Evolutionary conservation across 2,888 invertebrate genomes (phyloP).

Genomic region (Drosophila subsilvestris): DNA sequence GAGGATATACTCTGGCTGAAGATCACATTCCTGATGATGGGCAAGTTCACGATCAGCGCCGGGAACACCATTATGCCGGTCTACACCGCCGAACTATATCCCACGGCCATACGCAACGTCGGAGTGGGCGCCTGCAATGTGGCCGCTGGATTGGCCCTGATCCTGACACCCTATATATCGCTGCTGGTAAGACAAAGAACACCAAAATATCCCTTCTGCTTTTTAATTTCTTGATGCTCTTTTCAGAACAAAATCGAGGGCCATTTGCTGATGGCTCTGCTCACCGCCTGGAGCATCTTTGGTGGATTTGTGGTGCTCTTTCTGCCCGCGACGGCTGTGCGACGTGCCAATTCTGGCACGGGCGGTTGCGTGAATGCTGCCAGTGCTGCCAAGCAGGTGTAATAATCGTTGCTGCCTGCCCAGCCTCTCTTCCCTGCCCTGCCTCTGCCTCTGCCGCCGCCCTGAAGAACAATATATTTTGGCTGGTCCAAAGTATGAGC

Average conservation of each 20-base stretch:
- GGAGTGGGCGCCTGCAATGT: conserved; percentile 91
- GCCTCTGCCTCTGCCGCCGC: background rate
- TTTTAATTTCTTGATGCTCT: background rate
- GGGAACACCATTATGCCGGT: conserved; percentile 92
- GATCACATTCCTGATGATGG: conserved; percentile 90
- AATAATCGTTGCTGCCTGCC: conserved; percentile 40
- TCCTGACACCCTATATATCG: conserved; percentile 90
- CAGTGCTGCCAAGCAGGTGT: conserved; percentile 71
- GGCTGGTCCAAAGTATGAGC: conserved; percentile 81
- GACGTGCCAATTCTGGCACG: conserved; percentile 33
- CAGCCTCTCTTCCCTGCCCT: conserved; percentile 1
- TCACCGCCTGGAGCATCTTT: conserved; percentile 88
- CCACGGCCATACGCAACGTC: conserved; percentile 88
- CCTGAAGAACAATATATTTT: conserved; percentile 68
- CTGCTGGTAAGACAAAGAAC: conserved; percentile 86
- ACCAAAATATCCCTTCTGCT: too few species aligned
- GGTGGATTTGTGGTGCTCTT: conserved; percentile 90
- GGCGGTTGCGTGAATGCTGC: conserved; percentile 66
- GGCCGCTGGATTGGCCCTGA: conserved; percentile 90
- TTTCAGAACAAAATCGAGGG: conserved; percentile 87
- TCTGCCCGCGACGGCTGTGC: conserved; percentile 88
- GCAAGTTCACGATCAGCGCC: conserved; percentile 91
- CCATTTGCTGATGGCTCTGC: conserved; percentile 89
- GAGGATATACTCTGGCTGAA: conserved; percentile 88
- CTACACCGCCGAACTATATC: conserved; percentile 90